Base-by-base conservation (phyloP, 2,113 vertebrate species). In the Excalfactoria chinensis region DNA sequence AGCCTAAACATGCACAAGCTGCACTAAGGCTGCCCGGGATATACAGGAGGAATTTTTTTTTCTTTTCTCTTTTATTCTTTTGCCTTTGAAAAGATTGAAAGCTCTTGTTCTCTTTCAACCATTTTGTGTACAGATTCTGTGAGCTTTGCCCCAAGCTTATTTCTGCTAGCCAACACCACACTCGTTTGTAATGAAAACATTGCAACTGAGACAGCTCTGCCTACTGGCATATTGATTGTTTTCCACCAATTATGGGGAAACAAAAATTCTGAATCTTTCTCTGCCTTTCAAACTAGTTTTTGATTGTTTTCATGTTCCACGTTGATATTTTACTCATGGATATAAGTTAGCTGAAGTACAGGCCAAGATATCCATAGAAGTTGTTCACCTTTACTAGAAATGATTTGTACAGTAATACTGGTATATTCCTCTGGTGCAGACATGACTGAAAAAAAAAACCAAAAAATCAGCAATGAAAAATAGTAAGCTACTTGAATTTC, bases 151-250 rank as follows among this genome's bases (percentile, higher is more conserved):
- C 43, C 43, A 43, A 55, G 51, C 5, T 70, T 86, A 93, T 86
- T 74, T 81, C 78, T 89, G 63, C 46, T 80, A 76, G 59, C 51
- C 82, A 91, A 82, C 63, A 85, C 11, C 71, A 74, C 93, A 74
- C 84, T 59, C 72, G 77, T 81, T 81, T 84, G 40, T 80, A 94
- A 90, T 48, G 86, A 90, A 95, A 94, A 91, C 48, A 74, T 8
- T 48, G 48, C 72, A 86, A 63, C 40, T 72, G 53, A 35, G 76
- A 84, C 76, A 68, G 58, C 16, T 74, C 37, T 43, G 60, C 48
- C 60, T 80, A 56, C 75, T 43, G 60, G 62, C n/a, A 72, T 28
- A 94, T 90, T 7, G 69, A 92, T 88, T 88, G 48, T n/a, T 88
- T 88, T 80, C 70, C 66, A 72, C 15, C n/a, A 66, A 32, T 64